Evolutionary conservation across 2,113 vertebrate genomes (phyloP).

Genomic region (Gopherus evgoodei): DNA sequence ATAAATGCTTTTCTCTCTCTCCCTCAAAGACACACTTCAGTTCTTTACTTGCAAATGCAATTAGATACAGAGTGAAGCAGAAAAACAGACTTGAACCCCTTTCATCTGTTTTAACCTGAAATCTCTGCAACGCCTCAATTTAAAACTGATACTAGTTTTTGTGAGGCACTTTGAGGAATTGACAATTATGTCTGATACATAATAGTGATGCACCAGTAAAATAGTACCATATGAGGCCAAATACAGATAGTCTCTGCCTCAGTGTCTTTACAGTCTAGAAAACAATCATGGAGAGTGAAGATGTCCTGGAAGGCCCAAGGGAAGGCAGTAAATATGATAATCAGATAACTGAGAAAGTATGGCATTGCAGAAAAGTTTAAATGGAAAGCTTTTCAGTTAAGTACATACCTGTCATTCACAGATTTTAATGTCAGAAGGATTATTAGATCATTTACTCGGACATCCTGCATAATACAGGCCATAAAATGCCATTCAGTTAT

Average conservation of each 20-base stretch:
- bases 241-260: neutral
- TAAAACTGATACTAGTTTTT: neutral
- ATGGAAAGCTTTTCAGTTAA: accelerated
- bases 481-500: neutral
- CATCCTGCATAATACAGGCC: accelerated
- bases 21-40: neutral
- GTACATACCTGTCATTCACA: neutral
- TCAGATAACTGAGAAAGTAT: neutral
- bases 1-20: neutral
- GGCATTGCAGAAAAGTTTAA: neutral
- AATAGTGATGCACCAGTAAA: neutral
- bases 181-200: neutral
- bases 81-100: neutral
- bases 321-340: too few species aligned
- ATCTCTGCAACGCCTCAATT: neutral
- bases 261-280: neutral
- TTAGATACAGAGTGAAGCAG: neutral
- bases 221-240: neutral
- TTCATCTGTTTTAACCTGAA: accelerated
- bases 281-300: neutral
- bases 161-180: neutral
- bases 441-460: neutral
- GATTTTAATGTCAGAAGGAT: neutral
- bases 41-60: accelerated
- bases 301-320: neutral